phyloP scores from a whole-genome alignment of 35 echinoderm and acorn worm genomes.

The Heliocidaris erythrogramma region DNA sequence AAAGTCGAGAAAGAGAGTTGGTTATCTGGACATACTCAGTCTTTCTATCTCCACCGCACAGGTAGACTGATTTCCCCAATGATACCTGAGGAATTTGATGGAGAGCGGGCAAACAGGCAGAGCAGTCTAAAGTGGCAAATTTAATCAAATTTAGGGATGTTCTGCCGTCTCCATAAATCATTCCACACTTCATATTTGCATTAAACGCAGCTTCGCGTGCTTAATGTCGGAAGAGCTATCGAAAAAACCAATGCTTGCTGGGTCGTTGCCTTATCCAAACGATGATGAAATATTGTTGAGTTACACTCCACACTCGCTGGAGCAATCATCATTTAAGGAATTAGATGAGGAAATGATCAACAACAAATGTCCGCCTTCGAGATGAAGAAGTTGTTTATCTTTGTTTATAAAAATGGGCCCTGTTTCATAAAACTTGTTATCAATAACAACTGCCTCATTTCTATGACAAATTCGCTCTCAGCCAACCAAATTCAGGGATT shows the following conservation, averaged over 20 bases:
- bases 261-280: background rate
- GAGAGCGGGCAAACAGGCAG: background rate
- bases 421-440: too few species aligned
- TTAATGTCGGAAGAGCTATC: background rate
- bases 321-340: background rate
- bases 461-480: too few species aligned
- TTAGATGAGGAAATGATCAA: background rate
- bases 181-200: constrained; percentile 11
- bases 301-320: background rate
- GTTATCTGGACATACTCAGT: background rate
- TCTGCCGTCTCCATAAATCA: background rate
- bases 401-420: too few species aligned
- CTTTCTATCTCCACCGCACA: background rate
- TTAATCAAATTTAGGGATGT: constrained; percentile 18
- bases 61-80: background rate
- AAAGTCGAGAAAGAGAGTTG: too few species aligned
- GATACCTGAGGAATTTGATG: background rate
- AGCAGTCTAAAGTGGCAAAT: background rate
- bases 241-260: background rate
- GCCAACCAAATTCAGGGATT: too few species aligned
- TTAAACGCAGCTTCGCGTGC: background rate
- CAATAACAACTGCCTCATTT: too few species aligned
- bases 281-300: background rate
- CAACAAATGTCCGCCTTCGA: background rate
- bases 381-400: background rate